phyloP scores from a whole-genome alignment of 2,797 vertebrate genomes.

The Alectoris magna region DNA sequence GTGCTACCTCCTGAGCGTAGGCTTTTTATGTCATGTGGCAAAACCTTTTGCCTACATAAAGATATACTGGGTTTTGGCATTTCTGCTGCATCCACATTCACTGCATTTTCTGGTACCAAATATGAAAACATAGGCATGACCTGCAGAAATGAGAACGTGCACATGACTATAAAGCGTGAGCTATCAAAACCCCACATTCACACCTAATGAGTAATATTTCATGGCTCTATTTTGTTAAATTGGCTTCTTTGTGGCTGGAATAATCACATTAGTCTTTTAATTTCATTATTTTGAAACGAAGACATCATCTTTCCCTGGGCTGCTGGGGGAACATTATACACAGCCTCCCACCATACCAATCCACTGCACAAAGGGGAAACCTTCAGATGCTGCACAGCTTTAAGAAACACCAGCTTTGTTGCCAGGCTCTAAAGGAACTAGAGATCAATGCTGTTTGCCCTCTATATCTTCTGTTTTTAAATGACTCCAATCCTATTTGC shows the following conservation, averaged over 20 bases:
- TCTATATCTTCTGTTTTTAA: not conserved
- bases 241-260: not conserved
- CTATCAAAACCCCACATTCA: not conserved
- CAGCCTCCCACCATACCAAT: conserved; percentile 24
- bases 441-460: not conserved
- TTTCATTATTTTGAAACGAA: not conserved
- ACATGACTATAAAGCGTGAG: not conserved
- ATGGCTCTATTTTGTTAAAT: not conserved
- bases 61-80: not conserved
- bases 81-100: conserved; percentile 37
- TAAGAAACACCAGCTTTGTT: not conserved
- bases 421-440: not conserved
- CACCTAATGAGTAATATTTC: not conserved
- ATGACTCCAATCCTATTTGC: not conserved
- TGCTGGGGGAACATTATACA: conserved; percentile 48
- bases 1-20: conserved; percentile 10
- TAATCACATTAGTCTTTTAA: not conserved
- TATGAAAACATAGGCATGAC: conserved; percentile 74
- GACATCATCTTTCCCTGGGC: not conserved
- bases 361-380: conserved; percentile 26
- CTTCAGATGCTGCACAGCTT: not conserved
- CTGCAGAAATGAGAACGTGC: conserved; percentile 33
- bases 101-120: conserved; percentile 48
- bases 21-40: not conserved
- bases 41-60: not conserved